Evolutionary conservation across 2,888 invertebrate genomes (phyloP).

Genomic region (Prosopocoilus inquinatus): DNA sequence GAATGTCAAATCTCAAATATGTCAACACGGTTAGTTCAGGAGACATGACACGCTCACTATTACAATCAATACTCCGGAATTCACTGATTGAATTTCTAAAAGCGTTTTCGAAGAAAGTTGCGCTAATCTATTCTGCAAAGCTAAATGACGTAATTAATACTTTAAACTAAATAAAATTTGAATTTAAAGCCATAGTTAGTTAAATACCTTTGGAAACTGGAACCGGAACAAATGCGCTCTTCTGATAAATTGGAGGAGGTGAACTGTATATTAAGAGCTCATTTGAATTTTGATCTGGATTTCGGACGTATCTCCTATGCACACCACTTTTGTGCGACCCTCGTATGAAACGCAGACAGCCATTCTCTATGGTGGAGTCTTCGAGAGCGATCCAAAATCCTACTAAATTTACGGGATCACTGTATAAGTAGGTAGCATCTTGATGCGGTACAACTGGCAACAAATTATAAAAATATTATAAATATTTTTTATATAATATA

Average conservation of each 20-base stretch:
- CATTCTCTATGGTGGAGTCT: constrained; percentile 89
- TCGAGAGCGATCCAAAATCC: constrained; percentile 98
- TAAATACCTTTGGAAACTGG: constrained; percentile 79
- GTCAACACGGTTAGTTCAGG: too few relatives aligned
- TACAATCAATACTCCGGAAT: too few relatives aligned
- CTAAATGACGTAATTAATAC: too few relatives aligned
- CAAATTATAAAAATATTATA: neutral
- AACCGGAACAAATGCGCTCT: constrained; percentile 71
- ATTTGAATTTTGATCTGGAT: constrained; percentile 62
- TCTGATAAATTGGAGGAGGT: constrained; percentile 67
- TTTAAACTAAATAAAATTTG: too few relatives aligned
- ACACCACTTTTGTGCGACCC: constrained; percentile 88
- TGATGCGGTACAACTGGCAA: constrained; percentile 74
- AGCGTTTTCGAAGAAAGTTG: too few relatives aligned
- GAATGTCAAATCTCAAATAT: too few relatives aligned
- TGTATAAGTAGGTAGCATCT: constrained; percentile 85
- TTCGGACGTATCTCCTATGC: constrained; percentile 69
- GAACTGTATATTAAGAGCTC: constrained; percentile 68
- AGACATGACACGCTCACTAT: too few relatives aligned
- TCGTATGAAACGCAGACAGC: constrained; percentile 89
- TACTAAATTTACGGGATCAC: constrained; percentile 75
- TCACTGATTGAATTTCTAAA: too few relatives aligned
- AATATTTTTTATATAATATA: too few relatives aligned
- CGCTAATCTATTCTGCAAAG: too few relatives aligned
- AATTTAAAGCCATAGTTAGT: too few relatives aligned